Base-by-base conservation (phyloP, 1,140 invertebrate species). In the Pollicipes pollicipes region DNA sequence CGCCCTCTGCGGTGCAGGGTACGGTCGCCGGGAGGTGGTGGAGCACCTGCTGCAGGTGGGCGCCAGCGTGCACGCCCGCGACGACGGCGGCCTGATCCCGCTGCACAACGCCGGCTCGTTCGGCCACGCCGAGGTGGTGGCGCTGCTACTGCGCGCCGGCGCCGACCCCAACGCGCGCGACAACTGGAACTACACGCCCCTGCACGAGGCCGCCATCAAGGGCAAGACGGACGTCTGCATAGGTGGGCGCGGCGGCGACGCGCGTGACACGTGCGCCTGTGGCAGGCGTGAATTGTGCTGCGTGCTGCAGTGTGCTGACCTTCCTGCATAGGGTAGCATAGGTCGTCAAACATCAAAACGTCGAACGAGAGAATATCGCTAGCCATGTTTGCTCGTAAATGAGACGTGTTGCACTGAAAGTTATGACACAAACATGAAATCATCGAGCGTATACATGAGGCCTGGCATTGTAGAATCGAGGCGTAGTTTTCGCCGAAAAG, bases 71-170 rank as follows among this genome's bases (percentile, higher is more conserved):
- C 90, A 93, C 81, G 91, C 91, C 21, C 83, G 93, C 30, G 95
- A 98, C 80, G 95, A 97, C 79, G 95, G 95, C 24, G 94, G 93
- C 1, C 83, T 97, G 21, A 93, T 97, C 83, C 94, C 95, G 21
- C 78, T 97, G 29, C 95, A 97, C 80, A 97, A 97, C 82, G 93
- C 94, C 1, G 96, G 93, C 77, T 95, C 92, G 0, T 98, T 97
- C 82, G 93, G 94, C 0, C 94, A 97, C 82, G 93, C 91, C 8
- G 94, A 97, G 79, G 94, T 97, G 70, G 93, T 96, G 29, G 84
- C 91, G 77, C 82, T 95, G 30, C 81, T 97, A 64, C 81, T 97
- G 66, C 86, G 89, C 74, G 90, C 79, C 72, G 93, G 93, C 16
- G 93, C 93, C 27, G 93, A 95, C 81, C 90, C 93, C 13, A 95